Evolutionary conservation across 2,797 vertebrate species (phyloP).

Genomic region (Chiloscyllium punctatum): DNA sequence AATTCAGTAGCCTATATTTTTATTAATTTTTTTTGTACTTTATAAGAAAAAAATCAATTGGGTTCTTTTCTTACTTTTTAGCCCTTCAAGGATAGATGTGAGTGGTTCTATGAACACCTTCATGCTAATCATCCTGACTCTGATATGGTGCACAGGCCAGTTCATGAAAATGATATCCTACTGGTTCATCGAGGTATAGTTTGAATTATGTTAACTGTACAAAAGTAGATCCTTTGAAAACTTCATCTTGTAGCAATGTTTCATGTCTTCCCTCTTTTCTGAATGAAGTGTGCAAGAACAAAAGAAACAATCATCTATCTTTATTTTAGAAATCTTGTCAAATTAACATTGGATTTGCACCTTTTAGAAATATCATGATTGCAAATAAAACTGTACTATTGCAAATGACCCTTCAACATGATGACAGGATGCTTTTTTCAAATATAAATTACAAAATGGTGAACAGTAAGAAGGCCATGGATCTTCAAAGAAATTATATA

Average conservation of each 20-base stretch:
- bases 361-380: not conserved
- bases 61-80: conserved; percentile 46
- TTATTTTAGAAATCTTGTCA: not conserved
- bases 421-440: not conserved
- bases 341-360: not conserved
- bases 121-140: conserved; percentile 83
- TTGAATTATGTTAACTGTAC: conserved; percentile 21
- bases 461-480: not conserved
- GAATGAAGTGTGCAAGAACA: not conserved
- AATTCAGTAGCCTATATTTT: not conserved
- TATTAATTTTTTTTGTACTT: not conserved
- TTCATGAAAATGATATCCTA: conserved; percentile 92
- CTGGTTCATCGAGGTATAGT: conserved; percentile 88
- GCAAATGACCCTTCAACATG: not conserved
- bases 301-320: not conserved
- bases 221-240: not conserved
- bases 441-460: not conserved
- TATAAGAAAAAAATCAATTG: not conserved
- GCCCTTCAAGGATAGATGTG: conserved; percentile 96
- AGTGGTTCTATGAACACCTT: conserved; percentile 98
- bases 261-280: not conserved
- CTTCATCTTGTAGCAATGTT: not conserved
- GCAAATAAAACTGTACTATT: not conserved
- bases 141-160: conserved; percentile 95
- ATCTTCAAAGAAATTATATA: not conserved